Conservation (phyloP, 2,888 invertebrate genomes). For the Anorthoa munda region DNA sequence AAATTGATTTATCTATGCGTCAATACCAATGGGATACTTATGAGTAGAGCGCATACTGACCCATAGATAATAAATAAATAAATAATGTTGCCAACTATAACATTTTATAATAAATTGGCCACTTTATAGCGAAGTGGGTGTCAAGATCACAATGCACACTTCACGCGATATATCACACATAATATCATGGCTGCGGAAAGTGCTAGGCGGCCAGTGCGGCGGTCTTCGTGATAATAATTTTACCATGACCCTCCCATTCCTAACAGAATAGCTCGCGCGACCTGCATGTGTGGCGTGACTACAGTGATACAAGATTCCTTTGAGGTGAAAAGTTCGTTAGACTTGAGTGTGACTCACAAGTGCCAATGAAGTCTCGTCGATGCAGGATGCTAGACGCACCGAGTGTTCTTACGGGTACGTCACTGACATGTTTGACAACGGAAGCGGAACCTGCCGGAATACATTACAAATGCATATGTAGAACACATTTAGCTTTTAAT, state of each 20-base stretch:
- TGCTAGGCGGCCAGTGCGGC: constrained; percentile 63
- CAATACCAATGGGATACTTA: constrained; percentile 70
- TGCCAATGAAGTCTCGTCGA: constrained; percentile 44
- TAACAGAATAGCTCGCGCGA: constrained; percentile 69
- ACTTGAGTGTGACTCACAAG: constrained; percentile 48
- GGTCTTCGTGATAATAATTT: constrained; percentile 77
- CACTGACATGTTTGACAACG: constrained; percentile 36
- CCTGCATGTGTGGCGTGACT: constrained; percentile 72
- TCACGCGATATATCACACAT: constrained; percentile 80
- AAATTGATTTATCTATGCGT: constrained; percentile 71
- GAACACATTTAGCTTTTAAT: not conserved
- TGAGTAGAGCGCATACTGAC: constrained; percentile 63
- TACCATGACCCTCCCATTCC: constrained; percentile 70
- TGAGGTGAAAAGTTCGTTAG: constrained; percentile 71
- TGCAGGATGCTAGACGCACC: constrained; percentile 41
- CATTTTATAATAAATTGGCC: constrained; percentile 79
- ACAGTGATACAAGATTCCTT: constrained; percentile 75
- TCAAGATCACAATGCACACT: constrained; percentile 79
- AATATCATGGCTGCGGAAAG: constrained; percentile 75
- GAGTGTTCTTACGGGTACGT: constrained; percentile 29
- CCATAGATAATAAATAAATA: constrained; percentile 73
- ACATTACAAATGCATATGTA: not conserved
- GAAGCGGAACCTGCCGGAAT: constrained; percentile 8
- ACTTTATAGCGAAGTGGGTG: constrained; percentile 74
- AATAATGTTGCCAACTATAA: constrained; percentile 72